A percentile compares a stretch with the other conserved stretches of the same genome.
Conservation (phyloP, 1,140 invertebrate genomes). For the Conopomorpha cramerella region DNA sequence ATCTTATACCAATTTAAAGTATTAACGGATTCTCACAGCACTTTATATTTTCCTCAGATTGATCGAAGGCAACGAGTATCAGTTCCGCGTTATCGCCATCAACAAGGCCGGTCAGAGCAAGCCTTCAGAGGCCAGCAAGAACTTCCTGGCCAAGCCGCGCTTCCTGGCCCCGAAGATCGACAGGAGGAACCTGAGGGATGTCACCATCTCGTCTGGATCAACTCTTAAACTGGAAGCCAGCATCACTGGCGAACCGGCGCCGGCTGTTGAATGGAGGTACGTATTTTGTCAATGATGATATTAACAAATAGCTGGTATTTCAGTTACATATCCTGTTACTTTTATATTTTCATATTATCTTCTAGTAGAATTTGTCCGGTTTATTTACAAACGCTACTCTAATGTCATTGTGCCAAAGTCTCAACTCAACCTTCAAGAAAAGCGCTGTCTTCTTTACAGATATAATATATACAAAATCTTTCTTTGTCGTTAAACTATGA, state of each 20-base stretch:
- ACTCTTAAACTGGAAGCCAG: conserved; percentile 91
- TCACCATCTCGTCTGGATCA: conserved; percentile 89
- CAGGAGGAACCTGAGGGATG: conserved; percentile 83
- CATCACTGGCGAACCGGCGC: conserved; percentile 90
- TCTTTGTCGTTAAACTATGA: too few species aligned
- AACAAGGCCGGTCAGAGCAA: conserved; percentile 94
- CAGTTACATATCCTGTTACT: too few species aligned
- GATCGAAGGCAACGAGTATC: conserved; percentile 96
- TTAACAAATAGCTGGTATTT: too few species aligned
- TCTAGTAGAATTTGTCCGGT: too few species aligned
- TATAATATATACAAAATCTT: too few species aligned
- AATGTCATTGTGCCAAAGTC: too few species aligned
- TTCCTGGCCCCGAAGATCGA: conserved; percentile 95
- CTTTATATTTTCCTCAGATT: conserved; percentile 57
- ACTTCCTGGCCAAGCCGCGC: conserved; percentile 89
- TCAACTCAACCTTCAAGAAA: too few species aligned
- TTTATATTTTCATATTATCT: too few species aligned
- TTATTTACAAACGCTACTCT: too few species aligned
- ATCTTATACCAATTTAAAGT: too few species aligned
- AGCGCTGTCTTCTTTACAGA: too few species aligned
- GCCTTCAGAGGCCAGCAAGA: conserved; percentile 84
- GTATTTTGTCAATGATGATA: conserved; percentile 4
- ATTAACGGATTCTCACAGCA: too few species aligned
- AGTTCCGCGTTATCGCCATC: conserved; percentile 95
- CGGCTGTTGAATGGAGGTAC: conserved; percentile 84